A percentile compares a stretch with the other conserved stretches of the same genome.
Conservation (phyloP, 1,140 invertebrate genomes). For the Oreohelix idahoensis region DNA sequence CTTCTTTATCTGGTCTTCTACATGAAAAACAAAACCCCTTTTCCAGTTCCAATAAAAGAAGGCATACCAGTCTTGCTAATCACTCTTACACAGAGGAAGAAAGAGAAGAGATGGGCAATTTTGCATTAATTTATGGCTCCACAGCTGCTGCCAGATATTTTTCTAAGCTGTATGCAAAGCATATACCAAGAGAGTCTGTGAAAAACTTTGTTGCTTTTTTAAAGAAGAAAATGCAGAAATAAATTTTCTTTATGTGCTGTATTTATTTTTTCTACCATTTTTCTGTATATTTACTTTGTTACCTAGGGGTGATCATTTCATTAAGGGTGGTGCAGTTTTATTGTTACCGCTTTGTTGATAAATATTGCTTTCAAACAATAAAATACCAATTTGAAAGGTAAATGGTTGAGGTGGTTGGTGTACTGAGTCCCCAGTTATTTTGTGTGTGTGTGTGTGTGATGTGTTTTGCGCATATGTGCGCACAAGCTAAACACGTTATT, state of each 20-base stretch:
- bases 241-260: background rate
- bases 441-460: too few species aligned
- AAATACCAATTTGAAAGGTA: too few species aligned
- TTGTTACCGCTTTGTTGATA: too few species aligned
- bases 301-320: too few species aligned
- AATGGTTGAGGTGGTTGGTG: too few species aligned
- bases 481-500: too few species aligned
- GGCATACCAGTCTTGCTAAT: background rate
- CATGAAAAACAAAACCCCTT: background rate
- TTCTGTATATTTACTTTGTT: too few species aligned
- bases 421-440: too few species aligned
- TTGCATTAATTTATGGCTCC: conserved; percentile 5
- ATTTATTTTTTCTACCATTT: too few species aligned
- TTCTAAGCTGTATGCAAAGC: background rate
- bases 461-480: too few species aligned
- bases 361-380: too few species aligned
- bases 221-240: background rate
- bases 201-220: background rate
- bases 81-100: conserved; percentile 15
- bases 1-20: background rate
- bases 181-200: conserved; percentile 10
- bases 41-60: background rate
- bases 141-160: conserved; percentile 16
- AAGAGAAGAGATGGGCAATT: conserved; percentile 13
- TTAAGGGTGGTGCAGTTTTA: too few species aligned